phyloP scores from a whole-genome alignment of 2,113 vertebrate species.

The Telmatochromis sp. region DNA sequence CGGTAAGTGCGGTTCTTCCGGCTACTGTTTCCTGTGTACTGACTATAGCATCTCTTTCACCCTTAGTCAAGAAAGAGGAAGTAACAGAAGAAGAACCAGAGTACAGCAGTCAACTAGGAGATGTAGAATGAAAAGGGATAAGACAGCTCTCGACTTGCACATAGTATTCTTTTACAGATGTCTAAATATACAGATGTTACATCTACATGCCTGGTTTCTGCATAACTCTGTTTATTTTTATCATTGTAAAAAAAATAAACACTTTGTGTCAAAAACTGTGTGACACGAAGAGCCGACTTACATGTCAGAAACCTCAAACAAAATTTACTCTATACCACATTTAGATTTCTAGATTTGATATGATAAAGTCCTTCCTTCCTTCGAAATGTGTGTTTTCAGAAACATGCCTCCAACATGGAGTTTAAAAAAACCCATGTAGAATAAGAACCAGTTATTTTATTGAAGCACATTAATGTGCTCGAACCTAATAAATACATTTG shows the following conservation, averaged over 20 bases:
- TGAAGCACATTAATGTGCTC: not conserved
- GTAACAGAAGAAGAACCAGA: constrained; percentile 26
- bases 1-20: constrained; percentile 2
- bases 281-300: not conserved
- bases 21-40: constrained; percentile 41
- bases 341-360: not conserved
- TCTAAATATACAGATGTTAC: not conserved
- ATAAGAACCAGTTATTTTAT: not conserved
- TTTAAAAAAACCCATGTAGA: not conserved
- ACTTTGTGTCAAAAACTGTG: not conserved
- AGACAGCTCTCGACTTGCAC: not conserved
- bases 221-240: not conserved
- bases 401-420: not conserved
- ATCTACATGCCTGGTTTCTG: not conserved
- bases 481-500: not conserved
- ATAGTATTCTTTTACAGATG: not conserved
- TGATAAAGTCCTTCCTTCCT: not conserved
- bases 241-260: not conserved
- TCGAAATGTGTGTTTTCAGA: not conserved
- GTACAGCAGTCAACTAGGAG: not conserved
- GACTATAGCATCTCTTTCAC: not conserved
- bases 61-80: constrained; percentile 44
- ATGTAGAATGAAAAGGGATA: not conserved
- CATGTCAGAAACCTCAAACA: not conserved
- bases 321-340: not conserved